Base-by-base conservation (phyloP, 2,888 invertebrate species). In the Tricholauxania praeusta region DNA sequence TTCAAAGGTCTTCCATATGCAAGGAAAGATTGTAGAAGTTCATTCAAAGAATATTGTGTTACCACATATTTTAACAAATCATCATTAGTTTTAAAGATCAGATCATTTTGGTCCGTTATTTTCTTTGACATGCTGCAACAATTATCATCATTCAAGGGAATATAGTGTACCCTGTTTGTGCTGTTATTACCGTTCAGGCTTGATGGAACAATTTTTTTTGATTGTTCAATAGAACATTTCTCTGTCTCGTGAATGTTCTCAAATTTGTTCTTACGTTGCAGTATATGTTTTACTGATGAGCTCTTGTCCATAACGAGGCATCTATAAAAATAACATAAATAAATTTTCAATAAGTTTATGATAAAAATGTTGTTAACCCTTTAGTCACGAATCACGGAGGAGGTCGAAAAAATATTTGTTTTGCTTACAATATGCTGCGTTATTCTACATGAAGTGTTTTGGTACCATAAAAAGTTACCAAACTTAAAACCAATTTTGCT, bases 181-280 rank as follows among this genome's bases (percentile, higher is more conserved):
- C 28, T 28, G 28, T 28, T 28, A 39, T 10, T 39, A 39, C 39
- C 2, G 10, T 39, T 39, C 7, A 10, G 10, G 10, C 39, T 10
- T 39, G 39, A 39, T 39, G 39, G 39, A 7, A 39, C 7, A 39
- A 8, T 39, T 39, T 10, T 39, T 52, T 75, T 73, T 62, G 74
- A 53, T 32, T 71, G 72, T 19, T 75, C 75, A 32, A 78, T 75
- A 17, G 79, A 75, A 68, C 74, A 75, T 12, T 78, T 75, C 55
- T 77, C 74, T 22, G 76, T 65, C 77, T 86, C 86, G 51, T 81
- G 78, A 52, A 86, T 82, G 77, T 86, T 86, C 74, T 86, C 86
- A 63, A 84, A 69, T 39, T 85, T 82, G 52, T 82, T 83, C 32
- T 84, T 83, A 52, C 86, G 80, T 74, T 82, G 83, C 8, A 86